Percentiles rank a stretch among this genome's conserved stretches.
Conservation (phyloP, 1,140 invertebrate species). For the Venustaconcha ellipsiformis region DNA sequence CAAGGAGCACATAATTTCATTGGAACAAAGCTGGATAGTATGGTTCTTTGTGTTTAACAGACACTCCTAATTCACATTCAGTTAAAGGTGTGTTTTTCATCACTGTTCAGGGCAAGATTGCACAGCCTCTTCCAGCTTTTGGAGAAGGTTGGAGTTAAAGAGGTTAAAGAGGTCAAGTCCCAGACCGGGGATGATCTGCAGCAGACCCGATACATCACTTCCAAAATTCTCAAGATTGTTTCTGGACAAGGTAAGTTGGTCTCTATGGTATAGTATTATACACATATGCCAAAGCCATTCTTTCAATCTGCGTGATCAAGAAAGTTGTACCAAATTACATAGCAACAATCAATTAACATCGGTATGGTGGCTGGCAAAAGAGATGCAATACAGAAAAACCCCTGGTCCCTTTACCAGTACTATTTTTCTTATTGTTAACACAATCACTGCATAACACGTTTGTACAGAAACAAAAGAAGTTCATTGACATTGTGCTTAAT, state of each 20-base stretch:
- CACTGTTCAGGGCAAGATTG: conserved; percentile 45
- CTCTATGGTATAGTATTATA: neutral
- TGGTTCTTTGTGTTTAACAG: no score
- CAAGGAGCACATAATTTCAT: no score
- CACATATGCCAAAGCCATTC: neutral
- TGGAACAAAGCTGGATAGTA: no score
- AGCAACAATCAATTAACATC: neutral
- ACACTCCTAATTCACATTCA: no score
- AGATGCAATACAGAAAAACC: neutral
- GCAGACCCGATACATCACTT: conserved; percentile 56
- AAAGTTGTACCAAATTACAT: neutral
- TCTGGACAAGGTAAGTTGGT: conserved; percentile 51
- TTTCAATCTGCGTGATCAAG: neutral
- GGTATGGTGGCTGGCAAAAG: no score
- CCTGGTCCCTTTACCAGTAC: neutral
- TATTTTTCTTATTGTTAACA: neutral
- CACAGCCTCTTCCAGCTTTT: conserved; percentile 56
- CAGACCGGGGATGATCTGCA: conserved; percentile 56
- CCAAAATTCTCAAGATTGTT: conserved; percentile 59
- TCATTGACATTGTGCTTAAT: no score
- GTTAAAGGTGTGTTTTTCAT: neutral
- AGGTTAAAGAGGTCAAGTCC: conserved; percentile 42
- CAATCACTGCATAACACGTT: neutral
- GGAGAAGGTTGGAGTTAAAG: conserved; percentile 50
- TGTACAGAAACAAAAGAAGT: no score